Conservation (phyloP, 2,888 invertebrate genomes). For the Halictus quadricinctus region DNA sequence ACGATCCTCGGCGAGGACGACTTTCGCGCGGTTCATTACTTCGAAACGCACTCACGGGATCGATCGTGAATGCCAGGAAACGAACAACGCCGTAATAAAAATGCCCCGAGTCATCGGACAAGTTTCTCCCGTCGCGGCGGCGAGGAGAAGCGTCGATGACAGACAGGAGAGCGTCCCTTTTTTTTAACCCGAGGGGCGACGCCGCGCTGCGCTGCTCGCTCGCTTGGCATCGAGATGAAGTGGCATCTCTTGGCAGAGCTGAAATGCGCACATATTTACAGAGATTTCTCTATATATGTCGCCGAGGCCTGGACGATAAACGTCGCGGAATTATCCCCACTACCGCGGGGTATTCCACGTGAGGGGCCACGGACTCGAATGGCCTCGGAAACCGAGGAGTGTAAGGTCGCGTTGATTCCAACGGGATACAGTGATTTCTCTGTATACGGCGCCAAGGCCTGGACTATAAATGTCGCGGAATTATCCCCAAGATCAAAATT, state of each 20-base stretch:
- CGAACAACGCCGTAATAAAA: conserved; percentile 45
- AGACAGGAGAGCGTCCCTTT: background rate
- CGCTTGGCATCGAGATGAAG: background rate
- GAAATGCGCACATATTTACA: background rate
- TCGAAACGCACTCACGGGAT: conserved; percentile 34
- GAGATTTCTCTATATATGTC: too few relatives aligned
- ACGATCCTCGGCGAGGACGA: background rate
- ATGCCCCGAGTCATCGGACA: conserved; percentile 46
- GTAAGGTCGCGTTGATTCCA: too few relatives aligned
- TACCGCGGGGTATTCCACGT: too few relatives aligned
- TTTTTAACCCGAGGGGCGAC: background rate
- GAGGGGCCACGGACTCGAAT: too few relatives aligned
- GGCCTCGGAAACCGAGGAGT: too few relatives aligned
- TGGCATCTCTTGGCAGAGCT: background rate
- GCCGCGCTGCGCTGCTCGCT: background rate
- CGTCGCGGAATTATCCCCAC: too few relatives aligned
- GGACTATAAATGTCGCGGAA: too few relatives aligned
- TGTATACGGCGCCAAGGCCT: too few relatives aligned
- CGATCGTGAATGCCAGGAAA: conserved; percentile 36
- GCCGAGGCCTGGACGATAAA: too few relatives aligned
- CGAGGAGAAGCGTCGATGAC: background rate
- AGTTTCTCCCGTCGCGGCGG: conserved; percentile 26
- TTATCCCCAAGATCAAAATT: too few relatives aligned
- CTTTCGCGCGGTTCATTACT: conserved; percentile 21
- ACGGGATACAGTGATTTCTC: too few relatives aligned